Percentiles rank a stretch among this genome's conserved stretches.
Evolutionary conservation across 2,888 invertebrate species (phyloP).

Genomic region (Synergus japonicus): DNA sequence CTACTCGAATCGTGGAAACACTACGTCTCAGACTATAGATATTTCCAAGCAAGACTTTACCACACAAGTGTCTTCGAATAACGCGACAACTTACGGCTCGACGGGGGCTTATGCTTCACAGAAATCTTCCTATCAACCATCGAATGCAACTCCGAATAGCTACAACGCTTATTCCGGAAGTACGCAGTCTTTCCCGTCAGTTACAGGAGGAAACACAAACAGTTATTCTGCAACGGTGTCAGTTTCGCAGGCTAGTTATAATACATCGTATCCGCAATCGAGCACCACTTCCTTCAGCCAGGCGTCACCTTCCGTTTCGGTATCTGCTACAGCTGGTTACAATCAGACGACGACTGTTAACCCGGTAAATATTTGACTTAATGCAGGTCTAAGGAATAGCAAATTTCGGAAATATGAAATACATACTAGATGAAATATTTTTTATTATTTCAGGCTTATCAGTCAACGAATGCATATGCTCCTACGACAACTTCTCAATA

Average conservation of each 20-base stretch:
- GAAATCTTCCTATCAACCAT: slow-evolving; percentile 78
- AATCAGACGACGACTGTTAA: slow-evolving; percentile 73
- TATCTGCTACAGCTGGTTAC: slow-evolving; percentile 69
- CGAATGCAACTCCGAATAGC: slow-evolving; percentile 70
- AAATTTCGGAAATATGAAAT: not conserved
- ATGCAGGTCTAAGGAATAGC: not conserved
- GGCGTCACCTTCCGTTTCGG: slow-evolving; percentile 69
- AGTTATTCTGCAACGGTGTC: slow-evolving; percentile 72
- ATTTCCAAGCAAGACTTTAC: slow-evolving; percentile 70
- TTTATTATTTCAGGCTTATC: slow-evolving; percentile 66
- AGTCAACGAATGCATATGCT: slow-evolving; percentile 70
- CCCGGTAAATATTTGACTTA: slow-evolving; percentile 63
- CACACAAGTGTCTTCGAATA: slow-evolving; percentile 71
- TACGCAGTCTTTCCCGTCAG: slow-evolving; percentile 80
- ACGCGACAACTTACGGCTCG: slow-evolving; percentile 67
- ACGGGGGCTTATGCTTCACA: slow-evolving; percentile 71
- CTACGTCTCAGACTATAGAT: slow-evolving; percentile 65
- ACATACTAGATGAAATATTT: not conserved
- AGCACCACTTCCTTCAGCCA: slow-evolving; percentile 73
- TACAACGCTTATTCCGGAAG: slow-evolving; percentile 78
- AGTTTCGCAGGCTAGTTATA: slow-evolving; percentile 72
- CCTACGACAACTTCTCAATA: slow-evolving; percentile 72
- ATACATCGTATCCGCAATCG: slow-evolving; percentile 71
- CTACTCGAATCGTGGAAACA: slow-evolving; percentile 63
- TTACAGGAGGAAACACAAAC: slow-evolving; percentile 78